Base-by-base conservation (phyloP, 2,797 vertebrate genomes). In the Sebastes iracundus region DNA sequence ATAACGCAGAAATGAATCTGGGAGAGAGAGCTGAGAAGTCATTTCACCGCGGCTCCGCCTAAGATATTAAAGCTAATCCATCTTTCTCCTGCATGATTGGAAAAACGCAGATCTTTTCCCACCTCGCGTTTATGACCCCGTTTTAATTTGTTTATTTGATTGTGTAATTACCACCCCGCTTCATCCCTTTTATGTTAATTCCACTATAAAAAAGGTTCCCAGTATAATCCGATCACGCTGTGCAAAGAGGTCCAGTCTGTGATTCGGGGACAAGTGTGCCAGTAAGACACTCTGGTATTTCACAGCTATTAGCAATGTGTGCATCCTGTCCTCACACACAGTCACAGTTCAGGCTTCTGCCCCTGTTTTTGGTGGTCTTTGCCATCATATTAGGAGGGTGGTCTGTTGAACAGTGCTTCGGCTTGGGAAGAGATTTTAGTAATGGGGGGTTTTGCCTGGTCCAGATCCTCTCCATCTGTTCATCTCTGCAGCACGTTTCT, bases 381-480 rank as follows among this genome's bases (percentile, higher is more conserved):
- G 82, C 83, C 92, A 83, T 91, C 56, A 14, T 7, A 46, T 46
- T 7, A 35, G 71, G 66, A 86, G 84, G 90, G 89, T 85, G 88
- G 88, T 89, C 90, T 89, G 84, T 81, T 84, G 75, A 89, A 86
- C 82, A 77, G 76, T n/a, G 33, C 82, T 77, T 78, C 77, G 72
- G 72, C 71, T 63, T 75, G 72, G 81, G 80, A 75, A 79, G 88
- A 74, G 85, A 88, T 80, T 87, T 87, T 91, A 81, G 79, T 83
- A 76, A 87, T 80, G 75, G 72, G 61, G 69, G 75, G 65, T 14
- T 83, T 80, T 75, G 78, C 82, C 55, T 80, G 70, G 67, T 82
- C 78, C 78, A 85, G 88, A 90, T 90, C 79, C 83, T 85, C 83
- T 90, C 93, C 92, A 92, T 94, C 93, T 92, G 93, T 91, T 93